These are phyloP conservation scores for Tanytarsus gracilentus DNA, from an alignment of 2,888 invertebrate genomes.

Conservation along the genomic window DNA sequence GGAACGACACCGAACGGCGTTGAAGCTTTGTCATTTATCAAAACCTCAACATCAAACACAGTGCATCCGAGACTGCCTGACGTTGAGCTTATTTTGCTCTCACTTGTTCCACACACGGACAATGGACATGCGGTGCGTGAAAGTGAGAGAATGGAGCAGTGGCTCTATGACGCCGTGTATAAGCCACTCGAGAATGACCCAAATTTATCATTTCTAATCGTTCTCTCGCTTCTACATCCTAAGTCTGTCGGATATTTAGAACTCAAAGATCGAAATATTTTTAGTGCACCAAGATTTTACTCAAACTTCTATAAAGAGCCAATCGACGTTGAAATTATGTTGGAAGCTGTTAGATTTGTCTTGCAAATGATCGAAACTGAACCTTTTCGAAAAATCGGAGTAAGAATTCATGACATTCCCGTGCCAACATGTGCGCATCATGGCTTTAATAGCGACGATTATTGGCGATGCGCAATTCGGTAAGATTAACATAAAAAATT, in stretches of 20 bases:
- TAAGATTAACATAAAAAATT: conserved; percentile 39
- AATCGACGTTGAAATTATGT: conserved; percentile 42
- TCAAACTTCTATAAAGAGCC: conserved; percentile 47
- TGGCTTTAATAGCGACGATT: conserved; percentile 52
- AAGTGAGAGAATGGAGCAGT: conserved; percentile 42
- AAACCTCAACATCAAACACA: conserved; percentile 48
- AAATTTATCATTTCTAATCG: conserved; percentile 47
- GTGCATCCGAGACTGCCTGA: conserved; percentile 51
- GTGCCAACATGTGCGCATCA: conserved; percentile 46
- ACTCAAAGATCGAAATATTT: conserved; percentile 46
- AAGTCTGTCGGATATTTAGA: conserved; percentile 46
- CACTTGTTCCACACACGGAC: conserved; percentile 50
- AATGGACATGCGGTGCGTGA: conserved; percentile 45
- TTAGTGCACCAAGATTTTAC: conserved; percentile 47
- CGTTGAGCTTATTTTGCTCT: conserved; percentile 53
- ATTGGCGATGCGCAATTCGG: conserved; percentile 59
- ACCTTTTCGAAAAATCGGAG: conserved; percentile 50
- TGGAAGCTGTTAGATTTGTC: conserved; percentile 46
- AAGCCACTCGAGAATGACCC: conserved; percentile 44
- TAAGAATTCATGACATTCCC: conserved; percentile 45
- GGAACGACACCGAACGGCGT: conserved; percentile 55
- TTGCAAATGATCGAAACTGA: conserved; percentile 50
- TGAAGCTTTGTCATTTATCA: conserved; percentile 57
- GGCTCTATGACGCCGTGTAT: conserved; percentile 44
- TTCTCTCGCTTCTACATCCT: conserved; percentile 47